These are phyloP conservation scores for Aphis gossypii DNA, from an alignment of 1,140 invertebrate species.

Conservation along the genomic window DNA sequence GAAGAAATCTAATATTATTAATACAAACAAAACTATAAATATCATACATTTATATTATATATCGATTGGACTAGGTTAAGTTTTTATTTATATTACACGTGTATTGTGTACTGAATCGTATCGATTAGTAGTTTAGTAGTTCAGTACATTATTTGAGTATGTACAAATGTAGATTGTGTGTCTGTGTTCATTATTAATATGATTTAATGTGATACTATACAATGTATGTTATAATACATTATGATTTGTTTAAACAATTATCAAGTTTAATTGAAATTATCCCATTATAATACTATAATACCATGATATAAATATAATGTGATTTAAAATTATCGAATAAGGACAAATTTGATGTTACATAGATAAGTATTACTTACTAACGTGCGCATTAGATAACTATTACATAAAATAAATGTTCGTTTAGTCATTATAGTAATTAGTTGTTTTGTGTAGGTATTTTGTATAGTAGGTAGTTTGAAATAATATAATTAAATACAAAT, in stretches of 20 bases:
- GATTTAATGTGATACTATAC: neutral
- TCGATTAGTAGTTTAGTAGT: no score
- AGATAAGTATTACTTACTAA: neutral
- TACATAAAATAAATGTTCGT: neutral
- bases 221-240: neutral
- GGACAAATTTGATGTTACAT: neutral
- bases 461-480: neutral
- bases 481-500: neutral
- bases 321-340: neutral
- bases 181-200: neutral
- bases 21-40: neutral
- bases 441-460: neutral
- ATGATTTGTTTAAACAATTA: neutral
- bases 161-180: no score
- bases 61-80: neutral
- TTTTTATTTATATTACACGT: neutral
- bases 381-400: neutral
- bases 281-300: neutral
- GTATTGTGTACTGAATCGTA: neutral
- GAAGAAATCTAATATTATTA: neutral
- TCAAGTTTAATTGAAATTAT: neutral
- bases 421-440: neutral
- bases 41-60: no score
- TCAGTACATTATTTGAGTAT: neutral
- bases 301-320: neutral